Percentiles rank a stretch among this genome's conserved stretches.
Conservation (phyloP, 2,797 vertebrate genomes). For the Antennarius maculatus region DNA sequence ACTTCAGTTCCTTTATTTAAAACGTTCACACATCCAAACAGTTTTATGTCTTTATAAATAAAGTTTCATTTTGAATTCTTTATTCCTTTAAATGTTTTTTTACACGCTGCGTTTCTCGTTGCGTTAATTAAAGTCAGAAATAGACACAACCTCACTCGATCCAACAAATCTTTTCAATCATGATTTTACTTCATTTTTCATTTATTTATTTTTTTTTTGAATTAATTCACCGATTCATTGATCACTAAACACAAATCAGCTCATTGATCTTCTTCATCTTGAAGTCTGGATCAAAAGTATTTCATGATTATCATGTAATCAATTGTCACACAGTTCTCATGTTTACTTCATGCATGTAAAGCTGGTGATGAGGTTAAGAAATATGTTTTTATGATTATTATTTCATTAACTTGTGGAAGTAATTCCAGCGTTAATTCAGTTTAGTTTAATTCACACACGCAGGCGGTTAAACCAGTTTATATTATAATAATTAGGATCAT, state of each 20-base stretch:
- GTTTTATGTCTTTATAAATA: background rate
- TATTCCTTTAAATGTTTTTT: background rate
- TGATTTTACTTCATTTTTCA: background rate
- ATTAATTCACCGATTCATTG: background rate
- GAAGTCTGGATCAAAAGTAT: background rate
- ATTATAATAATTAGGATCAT: constrained; percentile 34
- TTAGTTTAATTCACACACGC: constrained; percentile 52
- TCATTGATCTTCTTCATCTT: background rate
- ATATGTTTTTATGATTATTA: no score
- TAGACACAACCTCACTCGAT: background rate
- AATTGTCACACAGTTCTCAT: constrained; percentile 4
- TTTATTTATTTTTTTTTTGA: background rate
- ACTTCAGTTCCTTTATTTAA: constrained; percentile 5
- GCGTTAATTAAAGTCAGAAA: background rate
- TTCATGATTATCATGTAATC: background rate
- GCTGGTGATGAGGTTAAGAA: no score
- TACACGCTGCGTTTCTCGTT: background rate
- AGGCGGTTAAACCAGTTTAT: constrained; percentile 43
- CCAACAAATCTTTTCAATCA: background rate
- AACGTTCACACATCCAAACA: background rate
- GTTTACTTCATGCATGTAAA: constrained; percentile 17
- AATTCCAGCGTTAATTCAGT: constrained; percentile 57
- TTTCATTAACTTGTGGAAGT: constrained; percentile 54
- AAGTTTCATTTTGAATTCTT: background rate
- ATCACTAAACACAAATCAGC: background rate